A percentile compares a stretch with the other conserved stretches of the same genome.
These are phyloP conservation scores for Sclerodermus sp. DNA, from an alignment of 2,888 invertebrate genomes.

Conservation along the genomic window DNA sequence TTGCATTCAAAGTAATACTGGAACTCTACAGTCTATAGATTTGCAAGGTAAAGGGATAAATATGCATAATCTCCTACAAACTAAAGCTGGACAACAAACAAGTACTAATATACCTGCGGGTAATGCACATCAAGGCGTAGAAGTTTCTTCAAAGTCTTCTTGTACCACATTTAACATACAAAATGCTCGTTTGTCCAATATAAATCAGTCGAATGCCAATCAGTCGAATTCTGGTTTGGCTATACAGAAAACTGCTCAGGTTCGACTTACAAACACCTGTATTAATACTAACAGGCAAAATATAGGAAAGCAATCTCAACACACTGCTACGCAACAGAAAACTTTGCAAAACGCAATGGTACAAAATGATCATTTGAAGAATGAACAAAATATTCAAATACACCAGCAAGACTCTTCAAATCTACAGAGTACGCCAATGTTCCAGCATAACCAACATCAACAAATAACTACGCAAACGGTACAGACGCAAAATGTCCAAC, in stretches of 20 bases:
- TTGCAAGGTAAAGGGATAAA: slow-evolving; percentile 28
- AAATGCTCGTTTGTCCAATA: slow-evolving; percentile 25
- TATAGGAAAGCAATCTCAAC: slow-evolving; percentile 25
- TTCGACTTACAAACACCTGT: slow-evolving; percentile 30
- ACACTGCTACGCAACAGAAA: slow-evolving; percentile 32
- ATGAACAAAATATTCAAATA: slow-evolving; percentile 35
- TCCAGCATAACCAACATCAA: slow-evolving; percentile 45
- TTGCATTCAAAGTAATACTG: slow-evolving; percentile 26
- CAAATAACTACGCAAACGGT: slow-evolving; percentile 49
- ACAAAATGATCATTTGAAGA: slow-evolving; percentile 43
- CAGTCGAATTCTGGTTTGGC: slow-evolving; percentile 29
- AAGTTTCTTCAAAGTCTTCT: slow-evolving; percentile 12
- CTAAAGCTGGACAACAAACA: background rate
- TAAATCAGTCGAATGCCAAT: slow-evolving; percentile 23
- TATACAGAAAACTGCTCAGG: slow-evolving; percentile 34
- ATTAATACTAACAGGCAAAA: slow-evolving; percentile 27
- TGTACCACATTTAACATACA: slow-evolving; percentile 26
- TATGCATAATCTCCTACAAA: slow-evolving; percentile 28
- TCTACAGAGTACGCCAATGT: slow-evolving; percentile 35
- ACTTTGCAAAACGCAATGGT: slow-evolving; percentile 27
- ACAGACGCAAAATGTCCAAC: slow-evolving; percentile 48
- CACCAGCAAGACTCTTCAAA: slow-evolving; percentile 33
- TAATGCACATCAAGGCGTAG: too few species aligned
- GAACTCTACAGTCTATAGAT: slow-evolving; percentile 27
- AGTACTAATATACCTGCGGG: slow-evolving; percentile 5